phyloP scores from a whole-genome alignment of 2,113 vertebrate genomes.

The Chloebia gouldiae region DNA sequence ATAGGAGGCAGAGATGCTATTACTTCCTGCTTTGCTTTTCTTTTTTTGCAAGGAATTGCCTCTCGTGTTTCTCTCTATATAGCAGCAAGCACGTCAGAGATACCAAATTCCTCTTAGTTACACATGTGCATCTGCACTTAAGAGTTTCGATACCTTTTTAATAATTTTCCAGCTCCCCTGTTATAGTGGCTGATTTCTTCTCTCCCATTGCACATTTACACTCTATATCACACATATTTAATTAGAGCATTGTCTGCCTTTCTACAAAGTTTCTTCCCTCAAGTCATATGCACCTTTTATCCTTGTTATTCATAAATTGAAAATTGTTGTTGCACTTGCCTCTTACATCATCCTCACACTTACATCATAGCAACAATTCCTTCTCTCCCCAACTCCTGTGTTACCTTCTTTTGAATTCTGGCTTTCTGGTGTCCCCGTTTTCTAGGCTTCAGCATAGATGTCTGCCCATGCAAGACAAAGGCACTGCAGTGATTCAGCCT shows the following conservation, averaged over 20 bases:
- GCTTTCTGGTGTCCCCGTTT: not conserved
- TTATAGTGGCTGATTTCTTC: not conserved
- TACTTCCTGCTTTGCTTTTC: not conserved
- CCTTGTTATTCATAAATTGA: not conserved
- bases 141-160: not conserved
- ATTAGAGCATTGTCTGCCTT: not conserved
- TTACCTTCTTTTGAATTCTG: not conserved
- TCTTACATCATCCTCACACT: not conserved
- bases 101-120: not conserved
- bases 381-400: not conserved
- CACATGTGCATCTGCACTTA: not conserved
- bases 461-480: not conserved
- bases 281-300: not conserved
- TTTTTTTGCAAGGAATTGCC: not conserved
- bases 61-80: not conserved
- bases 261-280: not conserved
- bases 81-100: not conserved
- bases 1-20: not conserved
- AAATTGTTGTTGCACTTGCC: not conserved
- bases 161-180: constrained; percentile 5
- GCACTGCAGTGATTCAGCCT: not conserved
- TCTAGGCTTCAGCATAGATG: not conserved
- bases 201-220: not conserved
- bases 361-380: not conserved
- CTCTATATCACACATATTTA: not conserved